A percentile compares a stretch with the other conserved stretches of the same genome.
Evolutionary conservation across 2,888 invertebrate species (phyloP).

Genomic region (Cremastinae sp.): DNA sequence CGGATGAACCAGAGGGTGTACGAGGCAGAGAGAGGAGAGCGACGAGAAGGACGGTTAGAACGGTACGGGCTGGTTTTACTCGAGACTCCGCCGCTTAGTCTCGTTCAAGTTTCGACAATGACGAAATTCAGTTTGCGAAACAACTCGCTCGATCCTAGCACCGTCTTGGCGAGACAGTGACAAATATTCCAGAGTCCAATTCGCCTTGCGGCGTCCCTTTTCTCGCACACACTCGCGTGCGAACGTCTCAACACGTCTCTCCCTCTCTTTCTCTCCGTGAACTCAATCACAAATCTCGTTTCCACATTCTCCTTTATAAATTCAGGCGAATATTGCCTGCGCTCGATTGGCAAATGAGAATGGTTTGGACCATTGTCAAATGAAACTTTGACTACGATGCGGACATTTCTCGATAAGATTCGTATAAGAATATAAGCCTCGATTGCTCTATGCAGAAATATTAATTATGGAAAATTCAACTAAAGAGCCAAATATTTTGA

Average conservation of each 20-base stretch:
- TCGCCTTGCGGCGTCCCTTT: conserved; percentile 48
- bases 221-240: conserved; percentile 14
- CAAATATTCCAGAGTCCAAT: conserved; percentile 65
- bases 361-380: conserved; percentile 39
- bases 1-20: conserved; percentile 18
- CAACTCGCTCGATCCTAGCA: conserved; percentile 67
- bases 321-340: conserved; percentile 16
- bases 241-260: conserved; percentile 22
- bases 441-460: not conserved
- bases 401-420: conserved; percentile 6
- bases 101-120: conserved; percentile 69
- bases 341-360: conserved; percentile 45
- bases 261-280: conserved; percentile 48
- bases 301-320: conserved; percentile 36
- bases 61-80: conserved; percentile 18
- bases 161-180: conserved; percentile 69
- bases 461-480: too few species aligned
- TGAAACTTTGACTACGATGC: conserved; percentile 39
- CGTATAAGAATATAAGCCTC: not conserved
- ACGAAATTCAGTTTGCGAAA: conserved; percentile 72
- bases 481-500: too few species aligned
- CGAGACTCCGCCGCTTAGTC: conserved; percentile 21
- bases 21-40: conserved; percentile 1
- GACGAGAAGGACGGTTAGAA: not conserved
- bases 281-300: conserved; percentile 51